These are phyloP conservation scores for Tachysurus fulvidraco DNA, from an alignment of 2,113 vertebrate species.

Conservation along the genomic window DNA sequence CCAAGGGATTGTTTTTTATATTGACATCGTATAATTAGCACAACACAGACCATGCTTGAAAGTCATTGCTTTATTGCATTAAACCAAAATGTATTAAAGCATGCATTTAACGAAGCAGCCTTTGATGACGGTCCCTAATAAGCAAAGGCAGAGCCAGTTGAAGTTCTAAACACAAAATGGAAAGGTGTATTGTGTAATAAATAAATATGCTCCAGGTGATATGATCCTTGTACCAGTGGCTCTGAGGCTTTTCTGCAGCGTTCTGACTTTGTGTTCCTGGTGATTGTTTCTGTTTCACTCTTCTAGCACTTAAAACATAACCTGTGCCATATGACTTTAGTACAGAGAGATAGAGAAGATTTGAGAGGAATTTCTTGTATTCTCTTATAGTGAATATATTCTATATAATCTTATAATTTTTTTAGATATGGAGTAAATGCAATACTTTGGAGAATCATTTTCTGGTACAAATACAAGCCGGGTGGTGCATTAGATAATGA, in stretches of 20 bases:
- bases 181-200: background rate
- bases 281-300: no score
- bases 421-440: background rate
- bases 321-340: background rate
- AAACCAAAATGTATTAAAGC: background rate
- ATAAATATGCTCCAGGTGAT: background rate
- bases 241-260: background rate
- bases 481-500: background rate
- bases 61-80: background rate
- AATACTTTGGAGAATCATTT: background rate
- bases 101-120: background rate
- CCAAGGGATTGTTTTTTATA: background rate
- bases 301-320: no score
- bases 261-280: background rate
- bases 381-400: background rate
- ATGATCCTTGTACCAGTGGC: background rate
- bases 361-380: background rate
- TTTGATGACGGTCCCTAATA: background rate
- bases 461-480: background rate
- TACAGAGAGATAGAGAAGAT: background rate
- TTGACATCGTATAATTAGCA: background rate
- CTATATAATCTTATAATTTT: background rate
- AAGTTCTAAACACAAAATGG: background rate
- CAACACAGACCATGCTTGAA: background rate
- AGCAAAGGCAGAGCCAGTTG: background rate